These are phyloP conservation scores for Micrasema minimum DNA, from an alignment of 1,140 invertebrate genomes.

Conservation along the genomic window DNA sequence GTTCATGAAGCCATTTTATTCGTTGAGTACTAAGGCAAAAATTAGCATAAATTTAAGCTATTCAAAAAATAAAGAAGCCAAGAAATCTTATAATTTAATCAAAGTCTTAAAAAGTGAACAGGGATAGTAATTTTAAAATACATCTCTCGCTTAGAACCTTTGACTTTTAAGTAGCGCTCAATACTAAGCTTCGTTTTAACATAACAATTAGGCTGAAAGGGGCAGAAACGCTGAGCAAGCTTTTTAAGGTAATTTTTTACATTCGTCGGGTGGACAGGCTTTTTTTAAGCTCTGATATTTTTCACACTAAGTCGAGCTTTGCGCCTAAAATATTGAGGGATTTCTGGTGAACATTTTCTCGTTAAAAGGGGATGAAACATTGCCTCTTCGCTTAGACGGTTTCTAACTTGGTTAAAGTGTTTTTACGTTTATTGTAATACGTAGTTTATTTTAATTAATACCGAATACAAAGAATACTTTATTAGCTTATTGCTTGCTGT, in stretches of 20 bases:
- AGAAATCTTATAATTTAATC: background rate
- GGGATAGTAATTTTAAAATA: background rate
- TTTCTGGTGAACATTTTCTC: constrained; percentile 25
- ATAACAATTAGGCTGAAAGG: constrained; percentile 29
- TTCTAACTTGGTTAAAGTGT: constrained; percentile 14
- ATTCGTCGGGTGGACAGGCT: constrained; percentile 8
- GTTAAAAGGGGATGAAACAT: constrained; percentile 18
- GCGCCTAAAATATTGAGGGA: constrained; percentile 30
- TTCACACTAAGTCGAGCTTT: constrained; percentile 18
- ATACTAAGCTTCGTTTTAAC: constrained; percentile 26
- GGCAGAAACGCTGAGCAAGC: background rate
- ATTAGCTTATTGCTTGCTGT: constrained; percentile 7
- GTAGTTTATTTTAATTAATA: constrained; percentile 18
- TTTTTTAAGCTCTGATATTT: constrained; percentile 20
- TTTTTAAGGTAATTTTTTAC: constrained; percentile 23
- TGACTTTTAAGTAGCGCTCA: constrained; percentile 2
- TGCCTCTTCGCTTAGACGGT: background rate
- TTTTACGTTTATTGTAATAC: constrained; percentile 16
- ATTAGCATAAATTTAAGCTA: no score
- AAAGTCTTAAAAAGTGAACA: background rate
- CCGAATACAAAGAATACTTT: background rate
- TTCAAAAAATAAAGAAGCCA: no score
- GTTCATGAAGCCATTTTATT: no score
- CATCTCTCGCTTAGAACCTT: constrained; percentile 13
- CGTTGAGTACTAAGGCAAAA: no score